A percentile compares a stretch with the other conserved stretches of the same genome.
phyloP scores from a whole-genome alignment of 2,797 vertebrate genomes.

The Labroides dimidiatus region DNA sequence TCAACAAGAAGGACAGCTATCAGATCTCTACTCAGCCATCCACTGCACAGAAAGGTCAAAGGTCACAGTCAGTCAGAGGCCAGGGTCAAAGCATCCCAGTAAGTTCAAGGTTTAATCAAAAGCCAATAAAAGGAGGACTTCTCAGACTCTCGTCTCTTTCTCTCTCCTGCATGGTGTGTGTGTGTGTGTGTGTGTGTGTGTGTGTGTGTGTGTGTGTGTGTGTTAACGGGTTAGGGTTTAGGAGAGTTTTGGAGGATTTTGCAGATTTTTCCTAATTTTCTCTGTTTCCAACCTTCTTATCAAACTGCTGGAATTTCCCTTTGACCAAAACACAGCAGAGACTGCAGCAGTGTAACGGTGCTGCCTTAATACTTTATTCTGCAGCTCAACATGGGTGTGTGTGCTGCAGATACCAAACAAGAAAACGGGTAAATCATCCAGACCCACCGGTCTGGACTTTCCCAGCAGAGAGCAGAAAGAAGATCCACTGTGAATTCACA shows the following conservation, averaged over 20 bases:
- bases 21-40: neutral
- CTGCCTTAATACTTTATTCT: slow-evolving; percentile 35
- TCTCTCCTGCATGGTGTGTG: neutral
- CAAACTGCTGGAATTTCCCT: slow-evolving; percentile 14
- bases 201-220: no score
- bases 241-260: no score
- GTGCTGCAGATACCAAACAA: slow-evolving; percentile 35
- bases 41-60: slow-evolving; percentile 21
- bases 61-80: slow-evolving; percentile 6
- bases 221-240: no score
- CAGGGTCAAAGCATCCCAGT: neutral
- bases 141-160: no score
- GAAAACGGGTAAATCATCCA: slow-evolving; percentile 51
- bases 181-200: no score
- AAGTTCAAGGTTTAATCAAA: neutral
- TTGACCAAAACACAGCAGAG: slow-evolving; percentile 11
- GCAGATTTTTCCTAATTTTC: no score
- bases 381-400: slow-evolving; percentile 40
- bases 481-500: slow-evolving; percentile 17
- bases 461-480: neutral
- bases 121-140: neutral
- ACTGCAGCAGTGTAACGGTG: slow-evolving; percentile 27
- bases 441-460: slow-evolving; percentile 31
- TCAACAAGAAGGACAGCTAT: neutral
- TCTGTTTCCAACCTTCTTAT: neutral